Base-by-base conservation (phyloP, 2,888 invertebrate species). In the Conistra vaccinii region DNA sequence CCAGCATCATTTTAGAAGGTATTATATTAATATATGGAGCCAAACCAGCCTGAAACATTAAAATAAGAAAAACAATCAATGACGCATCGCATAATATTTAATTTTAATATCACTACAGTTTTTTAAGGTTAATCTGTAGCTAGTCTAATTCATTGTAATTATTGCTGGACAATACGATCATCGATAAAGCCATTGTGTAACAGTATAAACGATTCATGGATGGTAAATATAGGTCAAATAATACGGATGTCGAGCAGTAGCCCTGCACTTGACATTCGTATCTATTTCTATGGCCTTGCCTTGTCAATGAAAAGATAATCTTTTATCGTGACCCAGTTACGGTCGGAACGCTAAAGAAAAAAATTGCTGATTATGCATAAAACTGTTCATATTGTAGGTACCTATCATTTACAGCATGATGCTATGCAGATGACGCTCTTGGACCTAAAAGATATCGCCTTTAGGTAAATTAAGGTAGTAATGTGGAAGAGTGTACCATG, bases 31-130 rank as follows among this genome's bases (percentile, higher is more conserved):
- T 0, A 60, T 66, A 66, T 1, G 90, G 51, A 45, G 85, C 91
- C 12, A 88, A 51, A 23, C 95, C 95, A 69, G 91, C 93, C 95
- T 95, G 89, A 35, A 91, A 92, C 10, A 32, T 35, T 10, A 42
- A 55, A 48, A 75, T 26, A 23, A 23, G 4, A 39, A 39, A 39
- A 23, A 20, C 20, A 20, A 32, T 39, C 9, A 26, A 32, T 39
- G 9, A 23, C 10, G 14, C 17, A 32, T 60, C 32, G 17, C 32
- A 32, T 66, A n/a, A 3, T 23, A n/a, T 17, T 32, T 58, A 6
- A 17, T 62, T 6, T 35, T 35, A 35, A 35, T 6, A 35, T 5
- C 39, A 26, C 26, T 63, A 12, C 0, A 29, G 26, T 12, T 26
- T 65, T 26, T 12, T 55, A 32, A 32, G 2, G 14, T 55, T 29